Percentiles rank a stretch among this genome's conserved stretches.
Conservation (phyloP, 2,888 invertebrate species). For the Parnassius apollo region DNA sequence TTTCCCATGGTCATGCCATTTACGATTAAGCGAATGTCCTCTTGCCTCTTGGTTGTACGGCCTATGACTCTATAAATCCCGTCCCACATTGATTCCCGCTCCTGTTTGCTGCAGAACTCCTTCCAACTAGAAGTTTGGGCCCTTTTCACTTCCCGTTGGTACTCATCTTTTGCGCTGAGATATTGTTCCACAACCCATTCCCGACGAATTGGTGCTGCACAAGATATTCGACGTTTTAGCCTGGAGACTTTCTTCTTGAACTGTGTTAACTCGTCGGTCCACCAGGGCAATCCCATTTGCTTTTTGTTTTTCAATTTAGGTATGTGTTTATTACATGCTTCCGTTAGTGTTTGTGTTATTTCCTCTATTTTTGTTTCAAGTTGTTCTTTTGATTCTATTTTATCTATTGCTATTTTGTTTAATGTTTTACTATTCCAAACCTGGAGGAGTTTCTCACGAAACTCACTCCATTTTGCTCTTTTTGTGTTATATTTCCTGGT, state of each 20-base stretch:
- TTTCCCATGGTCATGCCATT: constrained; percentile 5
- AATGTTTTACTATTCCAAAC: no score
- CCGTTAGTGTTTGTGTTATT: no score
- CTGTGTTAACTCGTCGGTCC: not conserved
- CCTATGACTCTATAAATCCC: constrained; percentile 27
- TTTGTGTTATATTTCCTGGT: no score
- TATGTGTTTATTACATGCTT: no score
- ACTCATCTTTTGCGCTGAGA: constrained; percentile 2
- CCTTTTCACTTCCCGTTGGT: constrained; percentile 9
- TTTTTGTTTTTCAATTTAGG: not conserved
- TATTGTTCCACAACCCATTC: constrained; percentile 10
- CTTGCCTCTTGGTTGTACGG: constrained; percentile 5
- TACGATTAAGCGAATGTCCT: constrained; percentile 18
- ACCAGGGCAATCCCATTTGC: not conserved
- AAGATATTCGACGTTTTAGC: not conserved
- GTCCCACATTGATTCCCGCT: constrained; percentile 26
- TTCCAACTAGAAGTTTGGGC: constrained; percentile 27
- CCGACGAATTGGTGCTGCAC: constrained; percentile 10
- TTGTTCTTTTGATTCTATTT: no score
- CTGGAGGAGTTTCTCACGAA: no score
- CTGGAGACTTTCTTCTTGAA: not conserved
- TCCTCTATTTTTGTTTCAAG: no score
- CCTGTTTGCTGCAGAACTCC: constrained; percentile 24
- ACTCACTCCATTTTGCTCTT: no score
- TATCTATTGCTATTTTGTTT: no score